Conservation (phyloP, 2,888 invertebrate species). For the Saturnia pavonia region DNA sequence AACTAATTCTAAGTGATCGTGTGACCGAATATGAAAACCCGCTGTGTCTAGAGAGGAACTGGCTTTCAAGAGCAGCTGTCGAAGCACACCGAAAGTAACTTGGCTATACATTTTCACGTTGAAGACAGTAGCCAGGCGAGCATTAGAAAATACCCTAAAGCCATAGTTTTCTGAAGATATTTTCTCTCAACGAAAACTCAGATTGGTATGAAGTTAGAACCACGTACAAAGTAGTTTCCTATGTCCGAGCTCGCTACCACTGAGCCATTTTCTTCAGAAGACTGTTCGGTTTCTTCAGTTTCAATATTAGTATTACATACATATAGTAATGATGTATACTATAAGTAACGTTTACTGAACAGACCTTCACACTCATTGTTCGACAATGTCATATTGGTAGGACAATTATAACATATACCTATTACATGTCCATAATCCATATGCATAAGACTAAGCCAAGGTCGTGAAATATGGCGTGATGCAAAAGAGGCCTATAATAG, state of each 20-base stretch:
- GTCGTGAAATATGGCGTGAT: background rate
- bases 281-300: background rate
- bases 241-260: too few relatives aligned
- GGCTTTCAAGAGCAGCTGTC: too few relatives aligned
- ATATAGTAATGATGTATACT: too few relatives aligned
- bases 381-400: background rate
- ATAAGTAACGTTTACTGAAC: background rate
- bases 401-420: too few relatives aligned
- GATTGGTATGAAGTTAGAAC: too few relatives aligned
- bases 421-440: too few relatives aligned
- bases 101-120: background rate
- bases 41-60: background rate
- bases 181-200: background rate
- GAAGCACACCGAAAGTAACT: too few relatives aligned
- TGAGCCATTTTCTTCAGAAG: background rate
- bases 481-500: background rate
- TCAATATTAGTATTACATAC: background rate
- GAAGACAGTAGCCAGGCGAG: background rate
- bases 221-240: too few relatives aligned
- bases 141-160: background rate
- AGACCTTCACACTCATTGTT: background rate
- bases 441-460: too few relatives aligned
- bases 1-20: background rate
- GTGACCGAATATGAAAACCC: background rate
- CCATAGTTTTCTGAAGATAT: background rate